phyloP scores from a whole-genome alignment of 92 coral and sea anemone genomes.

The Porites divaricata region DNA sequence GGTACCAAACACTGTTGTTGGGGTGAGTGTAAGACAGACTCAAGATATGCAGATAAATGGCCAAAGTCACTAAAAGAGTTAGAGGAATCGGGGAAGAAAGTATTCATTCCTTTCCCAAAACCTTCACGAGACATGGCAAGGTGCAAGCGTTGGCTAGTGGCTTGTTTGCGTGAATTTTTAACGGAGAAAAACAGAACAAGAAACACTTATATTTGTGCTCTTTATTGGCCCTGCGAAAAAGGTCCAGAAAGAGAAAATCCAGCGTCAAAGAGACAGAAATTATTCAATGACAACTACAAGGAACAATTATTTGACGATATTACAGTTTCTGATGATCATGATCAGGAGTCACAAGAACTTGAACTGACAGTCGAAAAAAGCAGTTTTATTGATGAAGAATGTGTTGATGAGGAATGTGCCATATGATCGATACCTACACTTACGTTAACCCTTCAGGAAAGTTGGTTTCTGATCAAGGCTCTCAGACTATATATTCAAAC shows the following conservation, averaged over 20 bases:
- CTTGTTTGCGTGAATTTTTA: constrained; percentile 54
- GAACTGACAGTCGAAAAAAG: constrained; percentile 16
- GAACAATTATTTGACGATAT: constrained; percentile 16
- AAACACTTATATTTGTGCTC: constrained; percentile 66
- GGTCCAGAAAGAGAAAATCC: constrained; percentile 50
- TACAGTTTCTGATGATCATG: constrained; percentile 28
- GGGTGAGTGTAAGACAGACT: constrained; percentile 57
- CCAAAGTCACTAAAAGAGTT: constrained; percentile 49
- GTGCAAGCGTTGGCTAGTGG: constrained; percentile 57
- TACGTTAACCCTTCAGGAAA: neutral
- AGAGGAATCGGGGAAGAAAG: constrained; percentile 48
- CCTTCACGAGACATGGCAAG: constrained; percentile 57
- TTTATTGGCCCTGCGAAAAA: constrained; percentile 64
- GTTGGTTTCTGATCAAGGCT: constrained; percentile 35
- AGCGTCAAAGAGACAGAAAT: constrained; percentile 21
- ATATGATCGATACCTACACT: too few species aligned
- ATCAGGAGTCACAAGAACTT: constrained; percentile 29
- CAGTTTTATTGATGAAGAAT: constrained; percentile 21
- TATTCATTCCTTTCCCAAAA: constrained; percentile 63
- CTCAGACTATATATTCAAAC: constrained; percentile 60
- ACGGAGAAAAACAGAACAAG: constrained; percentile 40
- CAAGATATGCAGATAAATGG: constrained; percentile 56
- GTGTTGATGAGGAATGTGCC: too few species aligned
- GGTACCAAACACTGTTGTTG: constrained; percentile 61
- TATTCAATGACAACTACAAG: constrained; percentile 22